These are phyloP conservation scores for Fissipunctia ypsillon DNA, from an alignment of 2,888 invertebrate species.

Conservation along the genomic window DNA sequence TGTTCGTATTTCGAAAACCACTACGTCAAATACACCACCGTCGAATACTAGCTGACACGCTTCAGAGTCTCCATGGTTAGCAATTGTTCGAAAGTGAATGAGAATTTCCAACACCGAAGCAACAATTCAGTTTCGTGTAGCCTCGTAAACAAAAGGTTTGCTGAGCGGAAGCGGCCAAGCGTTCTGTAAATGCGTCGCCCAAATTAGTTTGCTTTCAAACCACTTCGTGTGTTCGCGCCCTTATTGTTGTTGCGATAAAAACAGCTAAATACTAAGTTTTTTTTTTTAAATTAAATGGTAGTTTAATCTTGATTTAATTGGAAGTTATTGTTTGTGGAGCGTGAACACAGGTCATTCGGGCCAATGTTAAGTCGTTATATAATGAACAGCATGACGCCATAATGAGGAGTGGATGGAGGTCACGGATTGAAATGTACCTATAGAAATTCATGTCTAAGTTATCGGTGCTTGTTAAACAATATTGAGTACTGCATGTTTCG, in stretches of 20 bases:
- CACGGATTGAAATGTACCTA: slow-evolving; percentile 27
- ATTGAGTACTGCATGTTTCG: background rate
- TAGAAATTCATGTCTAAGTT: slow-evolving; percentile 1
- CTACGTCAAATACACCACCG: slow-evolving; percentile 14
- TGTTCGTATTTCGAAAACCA: background rate
- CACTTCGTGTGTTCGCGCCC: slow-evolving; percentile 16
- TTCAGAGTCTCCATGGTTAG: slow-evolving; percentile 9
- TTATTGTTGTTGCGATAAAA: slow-evolving; percentile 32
- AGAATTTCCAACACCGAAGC: slow-evolving; percentile 28
- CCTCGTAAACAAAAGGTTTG: slow-evolving; percentile 46
- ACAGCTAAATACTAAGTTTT: slow-evolving; percentile 47
- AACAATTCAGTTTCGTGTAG: slow-evolving; percentile 41
- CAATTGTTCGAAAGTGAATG: slow-evolving; percentile 35
- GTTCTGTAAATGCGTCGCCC: slow-evolving; percentile 22
- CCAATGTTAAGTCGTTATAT: slow-evolving; percentile 54
- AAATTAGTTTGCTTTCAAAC: slow-evolving; percentile 11
- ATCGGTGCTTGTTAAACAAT: background rate
- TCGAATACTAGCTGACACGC: slow-evolving; percentile 8
- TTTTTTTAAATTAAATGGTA: slow-evolving; percentile 56
- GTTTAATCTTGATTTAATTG: slow-evolving; percentile 59
- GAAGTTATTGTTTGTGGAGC: slow-evolving; percentile 42
- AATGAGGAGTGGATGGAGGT: slow-evolving; percentile 51
- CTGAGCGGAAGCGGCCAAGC: slow-evolving; percentile 1
- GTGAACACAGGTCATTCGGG: slow-evolving; percentile 58
- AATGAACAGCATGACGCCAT: slow-evolving; percentile 43